These are phyloP conservation scores for Drosophila nigrodunni DNA, from an alignment of 1,140 invertebrate species.

Conservation along the genomic window DNA sequence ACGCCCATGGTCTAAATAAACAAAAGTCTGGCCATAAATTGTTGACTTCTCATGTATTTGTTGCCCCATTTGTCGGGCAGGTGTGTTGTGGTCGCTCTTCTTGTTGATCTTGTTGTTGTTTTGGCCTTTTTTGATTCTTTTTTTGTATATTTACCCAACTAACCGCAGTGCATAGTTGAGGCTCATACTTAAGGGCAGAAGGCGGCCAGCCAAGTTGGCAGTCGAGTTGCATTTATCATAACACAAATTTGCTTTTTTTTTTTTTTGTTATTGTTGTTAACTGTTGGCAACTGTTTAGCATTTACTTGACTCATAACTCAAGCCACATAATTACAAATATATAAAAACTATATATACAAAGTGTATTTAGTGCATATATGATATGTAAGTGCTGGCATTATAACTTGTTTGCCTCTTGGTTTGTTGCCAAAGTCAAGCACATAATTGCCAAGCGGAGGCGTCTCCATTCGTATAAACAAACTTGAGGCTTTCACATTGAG, in stretches of 20 bases:
- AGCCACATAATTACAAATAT: slow-evolving; percentile 19
- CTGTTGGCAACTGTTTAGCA: slow-evolving; percentile 49
- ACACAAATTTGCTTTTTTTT: slow-evolving; percentile 1
- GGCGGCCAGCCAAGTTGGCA: slow-evolving; percentile 25
- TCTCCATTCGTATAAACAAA: slow-evolving; percentile 20
- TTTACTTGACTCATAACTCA: slow-evolving; percentile 12
- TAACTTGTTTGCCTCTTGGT: slow-evolving; percentile 23
- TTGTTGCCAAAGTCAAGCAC: slow-evolving; percentile 67
- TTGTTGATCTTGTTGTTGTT: slow-evolving; percentile 15
- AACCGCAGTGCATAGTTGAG: slow-evolving; percentile 18
- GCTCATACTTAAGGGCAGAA: slow-evolving; percentile 19
- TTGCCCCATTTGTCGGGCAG: slow-evolving; percentile 37
- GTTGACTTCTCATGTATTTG: slow-evolving; percentile 4
- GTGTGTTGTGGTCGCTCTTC: slow-evolving; percentile 19
- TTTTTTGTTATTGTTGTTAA: slow-evolving; percentile 33
- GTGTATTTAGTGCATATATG: neutral
- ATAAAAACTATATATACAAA: neutral
- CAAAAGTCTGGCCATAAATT: slow-evolving; percentile 51
- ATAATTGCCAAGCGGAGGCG: slow-evolving; percentile 59
- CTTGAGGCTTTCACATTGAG: slow-evolving; percentile 50
- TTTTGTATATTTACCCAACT: slow-evolving; percentile 29
- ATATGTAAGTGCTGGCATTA: slow-evolving; percentile 1
- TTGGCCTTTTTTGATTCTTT: slow-evolving; percentile 5
- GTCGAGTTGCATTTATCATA: slow-evolving; percentile 34
- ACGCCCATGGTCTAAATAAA: slow-evolving; percentile 42